Evolutionary conservation across 92 coral and sea anemone species (phyloP).

Genomic region (Epizoanthus scotinus): DNA sequence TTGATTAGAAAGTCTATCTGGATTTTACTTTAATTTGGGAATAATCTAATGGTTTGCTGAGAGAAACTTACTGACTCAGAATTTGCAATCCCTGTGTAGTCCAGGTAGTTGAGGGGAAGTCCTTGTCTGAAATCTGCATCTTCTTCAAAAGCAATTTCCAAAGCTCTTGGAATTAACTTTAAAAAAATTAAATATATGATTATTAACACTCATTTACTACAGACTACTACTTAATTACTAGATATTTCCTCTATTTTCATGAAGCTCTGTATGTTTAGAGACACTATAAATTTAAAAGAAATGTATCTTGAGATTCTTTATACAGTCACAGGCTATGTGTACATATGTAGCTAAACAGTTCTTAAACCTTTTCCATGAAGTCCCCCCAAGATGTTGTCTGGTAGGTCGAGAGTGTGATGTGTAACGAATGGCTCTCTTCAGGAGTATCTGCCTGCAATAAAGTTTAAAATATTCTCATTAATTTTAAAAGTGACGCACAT

Average conservation of each 20-base stretch:
- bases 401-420: conserved; percentile 92
- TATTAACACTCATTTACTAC: not conserved
- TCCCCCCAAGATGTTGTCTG: conserved; percentile 96
- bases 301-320: too few species aligned
- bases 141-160: conserved; percentile 94
- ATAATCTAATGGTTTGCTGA: not conserved
- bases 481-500: too few species aligned
- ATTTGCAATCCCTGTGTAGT: conserved; percentile 86
- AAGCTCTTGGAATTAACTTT: conserved; percentile 90
- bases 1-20: too few species aligned
- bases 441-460: conserved; percentile 83
- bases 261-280: too few species aligned
- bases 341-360: too few species aligned
- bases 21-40: not conserved
- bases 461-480: too few species aligned
- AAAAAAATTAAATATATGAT: not conserved
- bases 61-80: conserved; percentile 72
- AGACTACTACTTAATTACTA: too few species aligned
- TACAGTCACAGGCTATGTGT: too few species aligned
- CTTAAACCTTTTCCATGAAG: conserved; percentile 90
- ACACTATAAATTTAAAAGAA: too few species aligned
- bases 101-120: conserved; percentile 85
- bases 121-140: conserved; percentile 96
- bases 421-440: conserved; percentile 87
- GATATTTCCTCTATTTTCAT: too few species aligned